Base-by-base conservation (phyloP, 2,797 vertebrate species). In the Danio tinwini region DNA sequence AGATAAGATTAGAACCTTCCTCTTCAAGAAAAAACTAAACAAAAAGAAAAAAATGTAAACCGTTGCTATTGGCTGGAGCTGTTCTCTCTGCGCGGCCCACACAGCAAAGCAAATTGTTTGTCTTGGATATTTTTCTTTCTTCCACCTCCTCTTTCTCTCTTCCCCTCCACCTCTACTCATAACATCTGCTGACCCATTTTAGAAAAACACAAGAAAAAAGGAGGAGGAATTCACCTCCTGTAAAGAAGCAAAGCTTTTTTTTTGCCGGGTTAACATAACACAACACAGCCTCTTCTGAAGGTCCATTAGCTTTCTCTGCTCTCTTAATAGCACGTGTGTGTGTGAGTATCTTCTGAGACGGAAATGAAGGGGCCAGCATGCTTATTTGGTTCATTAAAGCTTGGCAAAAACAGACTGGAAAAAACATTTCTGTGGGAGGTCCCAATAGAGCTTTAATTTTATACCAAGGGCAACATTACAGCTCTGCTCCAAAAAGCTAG, bases 101-200 rank as follows among this genome's bases (percentile, higher is more conserved):
- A 88, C 87, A 87, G 86, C 83, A 87, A 87, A 89, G 86, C 87
- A 89, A 92, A 92, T 86, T 89, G 88, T 93, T 93, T 90, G 88
- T 88, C 89, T 92, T 92, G 85, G 88, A 86, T 88, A 83, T 88
- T 89, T 90, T 76, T 84, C 87, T 62, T 62, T 84, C 63, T 49
- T 75, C 63, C 12, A 76, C 74, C 52, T 82, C 63, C 52, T 67
- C n/a, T 61, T 79, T 86, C 40, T 69, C 37, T 70, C 67, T 80
- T 1, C 10, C 75, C 50, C 45, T 74, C 49, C 83, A 63, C 84
- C 82, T 87, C 83, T 85, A 82, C 72, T 64, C 21, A 78, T 83
- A 90, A 92, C 92, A 93, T 93, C 91, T 92, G 92, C 89, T 92
- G 90, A 93, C 92, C 92, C 88, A 93, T 93, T 93, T 93, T 89